A percentile compares a stretch with the other conserved stretches of the same genome.
Conservation (phyloP, 2,797 vertebrate genomes). For the Cryptoblepharus egeriae region DNA sequence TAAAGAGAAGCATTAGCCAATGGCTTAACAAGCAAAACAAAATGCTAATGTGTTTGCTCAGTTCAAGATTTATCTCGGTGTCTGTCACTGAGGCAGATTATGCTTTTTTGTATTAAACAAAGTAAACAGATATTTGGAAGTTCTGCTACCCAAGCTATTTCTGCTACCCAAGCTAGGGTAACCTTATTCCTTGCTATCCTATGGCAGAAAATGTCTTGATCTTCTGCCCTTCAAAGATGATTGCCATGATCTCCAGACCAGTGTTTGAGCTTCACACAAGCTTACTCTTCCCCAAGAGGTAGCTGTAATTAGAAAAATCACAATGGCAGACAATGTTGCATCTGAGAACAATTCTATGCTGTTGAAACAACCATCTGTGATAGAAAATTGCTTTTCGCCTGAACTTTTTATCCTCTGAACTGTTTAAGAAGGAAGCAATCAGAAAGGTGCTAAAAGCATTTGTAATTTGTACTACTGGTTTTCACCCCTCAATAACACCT, state of each 20-base stretch:
- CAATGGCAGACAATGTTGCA: neutral
- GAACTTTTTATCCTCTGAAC: neutral
- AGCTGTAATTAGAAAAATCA: neutral
- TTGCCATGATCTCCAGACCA: neutral
- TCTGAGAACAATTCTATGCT: too few relatives aligned
- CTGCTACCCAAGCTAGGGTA: too few relatives aligned
- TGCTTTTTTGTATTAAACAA: neutral
- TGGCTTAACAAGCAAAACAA: slow-evolving; percentile 3
- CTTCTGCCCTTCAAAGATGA: neutral
- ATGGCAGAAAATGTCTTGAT: neutral
- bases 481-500: neutral
- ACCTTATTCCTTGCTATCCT: neutral
- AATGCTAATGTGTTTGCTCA: neutral
- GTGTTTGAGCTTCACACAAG: neutral
- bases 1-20: slow-evolving; percentile 14
- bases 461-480: neutral
- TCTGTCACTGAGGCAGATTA: fast-evolving
- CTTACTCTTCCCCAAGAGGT: neutral
- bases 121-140: neutral
- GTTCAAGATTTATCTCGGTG: neutral
- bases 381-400: neutral
- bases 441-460: neutral
- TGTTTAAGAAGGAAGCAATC: neutral
- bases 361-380: neutral
- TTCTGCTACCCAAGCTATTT: neutral